phyloP scores from a whole-genome alignment of 2,797 vertebrate genomes.

The Argentina silus region DNA sequence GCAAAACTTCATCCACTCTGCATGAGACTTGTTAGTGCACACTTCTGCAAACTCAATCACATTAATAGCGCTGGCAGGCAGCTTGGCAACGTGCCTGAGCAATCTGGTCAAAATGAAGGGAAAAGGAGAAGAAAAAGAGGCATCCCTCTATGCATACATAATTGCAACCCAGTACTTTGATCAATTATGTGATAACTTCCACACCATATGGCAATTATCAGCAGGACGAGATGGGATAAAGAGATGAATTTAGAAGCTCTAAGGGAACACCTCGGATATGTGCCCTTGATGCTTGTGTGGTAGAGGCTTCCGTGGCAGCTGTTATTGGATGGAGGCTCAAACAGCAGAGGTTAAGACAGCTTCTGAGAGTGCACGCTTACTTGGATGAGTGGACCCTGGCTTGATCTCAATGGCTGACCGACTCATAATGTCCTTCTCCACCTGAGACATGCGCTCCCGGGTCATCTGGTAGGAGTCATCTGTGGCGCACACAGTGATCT shows the following conservation, averaged over 20 bases:
- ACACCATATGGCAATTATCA: conserved; percentile 63
- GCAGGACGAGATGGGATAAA: conserved; percentile 47
- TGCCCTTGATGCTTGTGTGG: conserved; percentile 44
- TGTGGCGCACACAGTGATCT: conserved; percentile 87
- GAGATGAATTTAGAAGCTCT: conserved; percentile 45
- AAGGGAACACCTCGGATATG: conserved; percentile 38
- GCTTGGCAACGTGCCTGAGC: conserved; percentile 61
- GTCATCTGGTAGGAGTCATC: conserved; percentile 83
- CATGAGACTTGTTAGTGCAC: conserved; percentile 67
- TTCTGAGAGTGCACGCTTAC: conserved; percentile 63
- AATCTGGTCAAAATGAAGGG: conserved; percentile 61
- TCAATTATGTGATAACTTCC: conserved; percentile 68
- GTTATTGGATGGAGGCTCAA: conserved; percentile 22
- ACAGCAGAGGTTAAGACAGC: conserved; percentile 16
- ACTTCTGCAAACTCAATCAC: conserved; percentile 67
- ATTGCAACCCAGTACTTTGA: conserved; percentile 57
- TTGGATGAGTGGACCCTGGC: conserved; percentile 68
- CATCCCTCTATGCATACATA: conserved; percentile 50
- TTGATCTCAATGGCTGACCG: conserved; percentile 82
- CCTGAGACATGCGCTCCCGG: conserved; percentile 78
- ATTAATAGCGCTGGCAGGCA: conserved; percentile 62
- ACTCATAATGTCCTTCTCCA: conserved; percentile 84
- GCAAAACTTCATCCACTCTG: conserved; percentile 61
- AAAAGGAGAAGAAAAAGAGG: conserved; percentile 51
- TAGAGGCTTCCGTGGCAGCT: conserved; percentile 24